Evolutionary conservation across 2,113 vertebrate genomes (phyloP).

Genomic region (Promerops cafer): DNA sequence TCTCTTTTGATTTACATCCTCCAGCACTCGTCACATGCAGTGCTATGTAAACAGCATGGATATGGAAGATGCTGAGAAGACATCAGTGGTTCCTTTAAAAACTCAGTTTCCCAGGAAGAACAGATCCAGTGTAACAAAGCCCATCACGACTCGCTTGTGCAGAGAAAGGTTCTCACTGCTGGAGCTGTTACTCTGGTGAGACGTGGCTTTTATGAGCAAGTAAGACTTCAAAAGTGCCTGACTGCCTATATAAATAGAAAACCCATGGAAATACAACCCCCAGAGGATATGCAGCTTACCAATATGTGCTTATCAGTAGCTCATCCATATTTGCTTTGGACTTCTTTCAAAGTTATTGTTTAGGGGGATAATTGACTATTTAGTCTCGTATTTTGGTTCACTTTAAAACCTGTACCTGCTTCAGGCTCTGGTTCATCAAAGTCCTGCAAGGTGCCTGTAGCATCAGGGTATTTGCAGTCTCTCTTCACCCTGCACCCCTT

Average conservation of each 20-base stretch:
- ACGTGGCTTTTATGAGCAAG: neutral
- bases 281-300: neutral
- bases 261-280: neutral
- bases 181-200: neutral
- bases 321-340: neutral
- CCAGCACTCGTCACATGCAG: neutral
- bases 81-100: neutral
- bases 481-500: rapidly evolving
- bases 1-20: conserved; percentile 29
- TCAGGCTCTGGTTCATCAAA: neutral
- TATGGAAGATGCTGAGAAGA: neutral
- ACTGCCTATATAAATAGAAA: neutral
- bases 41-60: neutral
- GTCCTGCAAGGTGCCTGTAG: neutral
- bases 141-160: neutral
- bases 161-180: neutral
- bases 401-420: neutral
- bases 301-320: neutral
- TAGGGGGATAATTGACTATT: neutral
- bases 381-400: neutral
- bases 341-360: neutral
- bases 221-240: neutral
- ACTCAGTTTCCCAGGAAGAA: neutral
- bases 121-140: neutral
- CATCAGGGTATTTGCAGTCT: neutral